A percentile compares a stretch with the other conserved stretches of the same genome.
phyloP scores from a whole-genome alignment of 2,113 vertebrate genomes.

The Prochilodus magdalenae region DNA sequence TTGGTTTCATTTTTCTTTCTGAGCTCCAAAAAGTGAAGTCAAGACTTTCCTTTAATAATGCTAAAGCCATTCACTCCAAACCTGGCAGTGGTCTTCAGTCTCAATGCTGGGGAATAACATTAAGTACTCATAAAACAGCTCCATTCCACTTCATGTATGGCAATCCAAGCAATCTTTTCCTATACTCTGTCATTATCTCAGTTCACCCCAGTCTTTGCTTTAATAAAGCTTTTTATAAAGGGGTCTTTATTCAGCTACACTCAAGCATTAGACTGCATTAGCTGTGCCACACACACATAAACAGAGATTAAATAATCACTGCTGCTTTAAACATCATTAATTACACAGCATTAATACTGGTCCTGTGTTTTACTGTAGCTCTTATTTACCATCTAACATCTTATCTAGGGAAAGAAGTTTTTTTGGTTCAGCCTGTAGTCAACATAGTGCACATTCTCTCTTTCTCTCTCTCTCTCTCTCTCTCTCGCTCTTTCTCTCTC shows the following conservation, averaged over 20 bases:
- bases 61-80: background rate
- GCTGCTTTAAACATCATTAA: background rate
- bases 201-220: background rate
- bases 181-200: background rate
- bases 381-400: constrained; percentile 18
- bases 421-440: constrained; percentile 66
- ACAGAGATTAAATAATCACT: background rate
- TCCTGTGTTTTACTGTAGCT: constrained; percentile 24
- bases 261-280: background rate
- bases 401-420: constrained; percentile 10
- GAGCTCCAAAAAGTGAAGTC: background rate
- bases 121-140: background rate
- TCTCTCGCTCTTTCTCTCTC: constrained; percentile 1
- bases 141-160: background rate
- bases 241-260: background rate
- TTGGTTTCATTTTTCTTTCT: background rate
- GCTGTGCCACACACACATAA: background rate
- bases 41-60: background rate
- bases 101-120: background rate
- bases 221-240: background rate
- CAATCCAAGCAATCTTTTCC: background rate
- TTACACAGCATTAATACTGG: constrained; percentile 33
- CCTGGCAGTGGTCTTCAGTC: background rate
- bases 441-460: constrained; percentile 11
- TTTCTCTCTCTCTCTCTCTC: background rate